Percentiles rank a stretch among this genome's conserved stretches.
Conservation (phyloP, 2,797 vertebrate species). For the Pseudochirops cupreus region DNA sequence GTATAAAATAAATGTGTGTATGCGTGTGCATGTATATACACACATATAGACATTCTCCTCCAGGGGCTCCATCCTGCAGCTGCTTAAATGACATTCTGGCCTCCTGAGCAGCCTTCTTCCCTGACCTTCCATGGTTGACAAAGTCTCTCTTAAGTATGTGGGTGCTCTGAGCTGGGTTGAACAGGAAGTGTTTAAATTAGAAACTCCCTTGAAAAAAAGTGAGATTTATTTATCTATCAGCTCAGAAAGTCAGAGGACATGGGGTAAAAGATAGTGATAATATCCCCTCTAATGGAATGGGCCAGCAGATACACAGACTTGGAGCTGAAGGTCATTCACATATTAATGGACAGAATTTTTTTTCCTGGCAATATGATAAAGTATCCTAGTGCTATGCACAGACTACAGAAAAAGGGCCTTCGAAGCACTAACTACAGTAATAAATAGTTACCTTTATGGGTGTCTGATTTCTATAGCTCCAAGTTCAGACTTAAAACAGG, state of each 20-base stretch:
- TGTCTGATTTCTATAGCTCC: slow-evolving; percentile 38
- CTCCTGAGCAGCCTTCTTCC: not conserved
- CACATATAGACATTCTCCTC: not conserved
- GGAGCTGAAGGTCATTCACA: not conserved
- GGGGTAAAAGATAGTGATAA: not conserved
- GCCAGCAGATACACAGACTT: not conserved
- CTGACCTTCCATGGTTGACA: not conserved
- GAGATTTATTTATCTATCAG: slow-evolving; percentile 51
- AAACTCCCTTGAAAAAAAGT: slow-evolving; percentile 30
- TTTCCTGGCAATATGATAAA: slow-evolving; percentile 37
- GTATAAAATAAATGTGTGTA: not conserved
- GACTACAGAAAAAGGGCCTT: not conserved
- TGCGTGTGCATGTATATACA: not conserved
- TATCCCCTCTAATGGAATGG: slow-evolving; percentile 55
- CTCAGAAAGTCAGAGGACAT: slow-evolving; percentile 26
- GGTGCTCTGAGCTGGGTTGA: slow-evolving; percentile 5
- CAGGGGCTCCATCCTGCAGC: not conserved
- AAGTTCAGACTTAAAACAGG: slow-evolving; percentile 26
- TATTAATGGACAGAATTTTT: slow-evolving; percentile 9
- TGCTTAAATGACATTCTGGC: slow-evolving; percentile 48
- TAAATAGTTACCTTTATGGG: slow-evolving; percentile 31
- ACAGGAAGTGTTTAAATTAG: slow-evolving; percentile 46
- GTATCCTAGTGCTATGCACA: not conserved
- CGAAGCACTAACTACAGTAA: slow-evolving; percentile 20
- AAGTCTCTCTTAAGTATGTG: slow-evolving; percentile 25